Evolutionary conservation across 2,888 invertebrate genomes (phyloP).

Genomic region (Lithophane ornitopus): DNA sequence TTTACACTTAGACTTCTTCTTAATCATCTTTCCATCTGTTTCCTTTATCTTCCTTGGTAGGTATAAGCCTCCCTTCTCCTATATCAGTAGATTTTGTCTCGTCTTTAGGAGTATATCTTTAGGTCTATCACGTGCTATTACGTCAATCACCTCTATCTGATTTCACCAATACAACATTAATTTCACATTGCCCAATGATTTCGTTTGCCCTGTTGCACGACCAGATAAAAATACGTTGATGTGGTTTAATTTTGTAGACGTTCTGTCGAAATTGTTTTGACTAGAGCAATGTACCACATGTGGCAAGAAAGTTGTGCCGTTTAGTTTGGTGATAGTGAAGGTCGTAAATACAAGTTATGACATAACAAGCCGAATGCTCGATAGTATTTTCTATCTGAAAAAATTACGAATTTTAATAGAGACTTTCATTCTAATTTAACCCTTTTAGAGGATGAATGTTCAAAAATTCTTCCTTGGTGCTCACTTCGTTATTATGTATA

Average conservation of each 20-base stretch:
- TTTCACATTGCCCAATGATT: slow-evolving; percentile 31
- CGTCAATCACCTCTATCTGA: slow-evolving; percentile 14
- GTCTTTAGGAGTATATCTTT: background rate
- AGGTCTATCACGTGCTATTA: slow-evolving; percentile 18
- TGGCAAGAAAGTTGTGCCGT: slow-evolving; percentile 9
- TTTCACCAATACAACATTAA: slow-evolving; percentile 35
- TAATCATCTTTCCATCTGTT: too few species aligned
- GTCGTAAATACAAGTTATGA: background rate
- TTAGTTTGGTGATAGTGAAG: slow-evolving; percentile 22
- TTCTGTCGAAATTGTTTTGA: slow-evolving; percentile 47
- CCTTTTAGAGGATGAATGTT: background rate
- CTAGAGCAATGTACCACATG: slow-evolving; percentile 13
- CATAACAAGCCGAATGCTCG: background rate
- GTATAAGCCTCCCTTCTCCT: background rate
- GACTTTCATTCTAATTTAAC: background rate
- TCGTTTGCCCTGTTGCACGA: slow-evolving; percentile 33
- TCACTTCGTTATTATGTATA: background rate
- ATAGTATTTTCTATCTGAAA: background rate
- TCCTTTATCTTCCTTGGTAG: background rate
- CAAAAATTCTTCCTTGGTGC: background rate
- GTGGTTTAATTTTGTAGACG: slow-evolving; percentile 30
- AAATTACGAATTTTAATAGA: background rate
- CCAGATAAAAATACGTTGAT: slow-evolving; percentile 22
- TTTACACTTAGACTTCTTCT: background rate
- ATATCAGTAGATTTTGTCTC: too few species aligned